Base-by-base conservation (phyloP, 2,113 vertebrate genomes). In the Fregata magnificens region DNA sequence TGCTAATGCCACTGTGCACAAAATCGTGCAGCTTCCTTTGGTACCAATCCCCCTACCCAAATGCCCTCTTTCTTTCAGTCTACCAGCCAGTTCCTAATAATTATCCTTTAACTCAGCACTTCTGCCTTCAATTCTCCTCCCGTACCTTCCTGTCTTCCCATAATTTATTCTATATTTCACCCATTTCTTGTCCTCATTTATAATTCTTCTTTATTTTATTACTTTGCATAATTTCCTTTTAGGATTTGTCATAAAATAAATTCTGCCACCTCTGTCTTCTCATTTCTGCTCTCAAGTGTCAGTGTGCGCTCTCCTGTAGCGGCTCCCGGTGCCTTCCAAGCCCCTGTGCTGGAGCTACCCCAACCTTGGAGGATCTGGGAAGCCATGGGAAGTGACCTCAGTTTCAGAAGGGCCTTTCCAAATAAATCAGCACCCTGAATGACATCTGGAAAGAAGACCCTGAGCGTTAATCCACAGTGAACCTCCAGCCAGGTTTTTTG, bases 201-300 rank as follows among this genome's bases (percentile, higher is more conserved):
- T 95, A 96, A 96, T 96, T 97, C 96, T 96, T 92, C 93, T 97
- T 97, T 98, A 96, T 98, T 97, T 97, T 97, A 98, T 98, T 95
- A 91, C 97, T 97, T 97, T 96, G 96, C 96, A 97, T 97, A 96
- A 97, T 97, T 97, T 97, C 81, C 89, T 93, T 97, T 96, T 92
- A 97, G 97, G 95, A 97, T 96, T 95, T 96, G 96, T 93, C 91
- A 73, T 96, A 91, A 97, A 96, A 97, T 96, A 97, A 93, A 97
- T 96, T 95, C 95, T 88, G 36, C 72, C 89, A 92, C 95, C 92
- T 92, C 93, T 78, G 22, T 25, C 93, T 96, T 92, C 86, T 74
- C 66, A 8, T 76, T 93, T 91, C 72, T 95, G 65, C 80, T 91
- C 86, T 69, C 29, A 53, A 78, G 58, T 70, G 62, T 72, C 77